These are phyloP conservation scores for Camelus bactrianus DNA, from an alignment of 2,113 vertebrate species.

Conservation along the genomic window DNA sequence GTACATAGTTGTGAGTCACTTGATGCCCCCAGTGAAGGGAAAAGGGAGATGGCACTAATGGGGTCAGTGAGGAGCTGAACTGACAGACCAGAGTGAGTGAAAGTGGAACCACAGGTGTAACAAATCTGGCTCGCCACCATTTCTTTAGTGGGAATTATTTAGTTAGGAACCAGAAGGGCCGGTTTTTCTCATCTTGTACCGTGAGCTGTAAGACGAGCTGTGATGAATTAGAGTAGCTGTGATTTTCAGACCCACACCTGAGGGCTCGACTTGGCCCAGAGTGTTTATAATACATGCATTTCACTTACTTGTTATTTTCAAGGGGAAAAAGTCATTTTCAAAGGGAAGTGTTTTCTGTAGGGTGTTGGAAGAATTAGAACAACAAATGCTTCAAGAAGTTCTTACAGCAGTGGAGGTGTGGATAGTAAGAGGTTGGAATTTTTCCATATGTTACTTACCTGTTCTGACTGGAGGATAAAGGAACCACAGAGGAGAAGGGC, in stretches of 20 bases:
- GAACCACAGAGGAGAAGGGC: neutral
- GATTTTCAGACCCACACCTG: conserved; percentile 25
- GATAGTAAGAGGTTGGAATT: neutral
- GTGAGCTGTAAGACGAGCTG: conserved; percentile 27
- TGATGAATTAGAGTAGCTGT: neutral
- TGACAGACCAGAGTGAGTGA: neutral
- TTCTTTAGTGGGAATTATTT: conserved; percentile 57
- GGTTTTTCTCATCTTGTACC: conserved; percentile 62
- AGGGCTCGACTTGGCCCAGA: neutral
- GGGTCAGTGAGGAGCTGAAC: neutral
- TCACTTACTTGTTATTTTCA: conserved; percentile 13
- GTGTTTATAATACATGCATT: neutral
- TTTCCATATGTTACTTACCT: neutral
- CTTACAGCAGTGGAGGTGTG: neutral
- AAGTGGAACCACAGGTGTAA: neutral
- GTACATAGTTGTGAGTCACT: neutral
- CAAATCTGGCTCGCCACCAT: conserved; percentile 28
- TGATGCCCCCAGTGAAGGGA: neutral
- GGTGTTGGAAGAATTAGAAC: neutral
- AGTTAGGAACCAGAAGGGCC: conserved; percentile 66
- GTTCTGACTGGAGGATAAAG: neutral
- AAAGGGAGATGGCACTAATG: neutral
- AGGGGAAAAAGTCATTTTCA: neutral
- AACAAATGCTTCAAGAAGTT: neutral
- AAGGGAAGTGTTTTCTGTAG: neutral